A percentile compares a stretch with the other conserved stretches of the same genome.
Evolutionary conservation across 2,797 vertebrate species (phyloP).

Genomic region (Arrhamphus sclerolepis): DNA sequence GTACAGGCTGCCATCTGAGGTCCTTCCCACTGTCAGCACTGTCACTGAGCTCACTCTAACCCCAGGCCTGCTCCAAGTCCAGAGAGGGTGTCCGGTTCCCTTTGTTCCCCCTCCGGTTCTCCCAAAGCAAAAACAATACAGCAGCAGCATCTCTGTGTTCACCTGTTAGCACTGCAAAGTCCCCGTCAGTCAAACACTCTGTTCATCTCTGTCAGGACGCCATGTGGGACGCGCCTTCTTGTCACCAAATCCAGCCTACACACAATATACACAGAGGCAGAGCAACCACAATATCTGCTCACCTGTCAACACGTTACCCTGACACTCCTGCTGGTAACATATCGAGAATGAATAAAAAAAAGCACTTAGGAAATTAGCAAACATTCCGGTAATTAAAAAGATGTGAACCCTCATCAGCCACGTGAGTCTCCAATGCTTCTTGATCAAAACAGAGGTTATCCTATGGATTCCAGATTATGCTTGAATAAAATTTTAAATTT

Average conservation of each 20-base stretch:
- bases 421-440: constrained; percentile 10
- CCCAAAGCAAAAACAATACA: constrained; percentile 59
- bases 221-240: constrained; percentile 75
- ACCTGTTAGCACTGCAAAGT: constrained; percentile 73
- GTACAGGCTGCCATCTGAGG: constrained; percentile 45
- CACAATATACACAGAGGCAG: constrained; percentile 64
- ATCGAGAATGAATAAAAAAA: constrained; percentile 61
- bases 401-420: constrained; percentile 48
- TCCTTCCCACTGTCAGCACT: constrained; percentile 59
- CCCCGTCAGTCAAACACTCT: constrained; percentile 51
- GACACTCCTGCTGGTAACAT: constrained; percentile 62
- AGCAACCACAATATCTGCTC: constrained; percentile 54
- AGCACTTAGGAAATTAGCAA: constrained; percentile 74
- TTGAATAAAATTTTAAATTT: too few relatives aligned
- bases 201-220: constrained; percentile 62
- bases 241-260: constrained; percentile 71
- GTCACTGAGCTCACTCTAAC: constrained; percentile 63
- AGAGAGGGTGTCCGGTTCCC: constrained; percentile 75
- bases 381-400: constrained; percentile 69
- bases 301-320: constrained; percentile 63
- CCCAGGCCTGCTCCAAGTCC: constrained; percentile 52
- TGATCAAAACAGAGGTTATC: constrained; percentile 15
- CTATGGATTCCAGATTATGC: not conserved
- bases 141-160: constrained; percentile 76
- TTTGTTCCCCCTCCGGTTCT: constrained; percentile 48